phyloP scores from a whole-genome alignment of 2,113 vertebrate genomes.

The Sitta europaea region DNA sequence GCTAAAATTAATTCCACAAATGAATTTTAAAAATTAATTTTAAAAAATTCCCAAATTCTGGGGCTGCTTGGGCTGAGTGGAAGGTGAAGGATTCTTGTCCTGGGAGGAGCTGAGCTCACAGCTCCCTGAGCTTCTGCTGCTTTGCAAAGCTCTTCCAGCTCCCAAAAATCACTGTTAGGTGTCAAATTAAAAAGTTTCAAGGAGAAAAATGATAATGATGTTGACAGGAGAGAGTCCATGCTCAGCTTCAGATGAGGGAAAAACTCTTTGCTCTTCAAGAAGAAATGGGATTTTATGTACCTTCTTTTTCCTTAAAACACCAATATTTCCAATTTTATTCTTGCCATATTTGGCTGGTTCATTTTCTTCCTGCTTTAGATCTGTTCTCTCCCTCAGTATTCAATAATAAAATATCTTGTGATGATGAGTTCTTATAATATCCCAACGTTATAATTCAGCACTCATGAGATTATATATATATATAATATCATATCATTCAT shows the following conservation, averaged over 20 bases:
- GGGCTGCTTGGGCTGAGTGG: neutral
- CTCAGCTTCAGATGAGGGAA: neutral
- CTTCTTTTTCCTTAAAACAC: neutral
- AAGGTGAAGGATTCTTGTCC: no score
- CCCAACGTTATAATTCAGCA: neutral
- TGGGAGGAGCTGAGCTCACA: neutral
- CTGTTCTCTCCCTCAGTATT: neutral
- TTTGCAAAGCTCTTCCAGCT: neutral
- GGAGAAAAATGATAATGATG: neutral
- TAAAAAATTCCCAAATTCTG: neutral
- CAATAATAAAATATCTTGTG: fast-evolving
- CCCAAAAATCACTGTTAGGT: neutral
- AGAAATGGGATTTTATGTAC: neutral
- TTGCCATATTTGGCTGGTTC: neutral
- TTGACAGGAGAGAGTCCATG: neutral
- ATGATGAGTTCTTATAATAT: neutral
- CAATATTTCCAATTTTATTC: neutral
- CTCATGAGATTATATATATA: no score
- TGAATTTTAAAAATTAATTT: no score
- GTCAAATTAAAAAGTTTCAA: neutral
- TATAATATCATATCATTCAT: no score
- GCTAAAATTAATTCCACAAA: neutral
- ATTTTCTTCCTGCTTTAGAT: neutral
- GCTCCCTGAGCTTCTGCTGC: neutral
- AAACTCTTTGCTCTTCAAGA: neutral